These are phyloP conservation scores for Callipepla californica DNA, from an alignment of 2,113 vertebrate species.

Conservation along the genomic window DNA sequence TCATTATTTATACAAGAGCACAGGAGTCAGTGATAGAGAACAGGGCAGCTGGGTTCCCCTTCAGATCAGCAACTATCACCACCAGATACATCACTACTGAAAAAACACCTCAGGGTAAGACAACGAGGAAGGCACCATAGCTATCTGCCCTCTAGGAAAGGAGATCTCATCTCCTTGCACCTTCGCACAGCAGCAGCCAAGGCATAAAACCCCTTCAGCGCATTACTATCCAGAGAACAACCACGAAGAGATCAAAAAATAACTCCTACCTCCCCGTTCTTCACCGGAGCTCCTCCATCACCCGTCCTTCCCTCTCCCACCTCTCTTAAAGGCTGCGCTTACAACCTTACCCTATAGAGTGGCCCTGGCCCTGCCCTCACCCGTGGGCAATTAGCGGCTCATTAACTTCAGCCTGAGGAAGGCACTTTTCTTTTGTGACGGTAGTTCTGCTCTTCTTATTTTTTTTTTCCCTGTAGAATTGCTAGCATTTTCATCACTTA, in stretches of 20 bases:
- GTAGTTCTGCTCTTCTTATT: too few species aligned
- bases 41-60: neutral
- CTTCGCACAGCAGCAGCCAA: fast-evolving
- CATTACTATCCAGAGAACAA: neutral
- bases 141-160: fast-evolving
- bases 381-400: neutral
- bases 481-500: neutral
- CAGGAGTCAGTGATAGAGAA: fast-evolving
- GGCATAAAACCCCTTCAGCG: neutral
- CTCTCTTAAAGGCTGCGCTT: neutral
- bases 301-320: fast-evolving
- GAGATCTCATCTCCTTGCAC: fast-evolving
- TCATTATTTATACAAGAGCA: too few species aligned
- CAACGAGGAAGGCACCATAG: neutral
- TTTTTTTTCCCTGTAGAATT: too few species aligned
- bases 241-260: neutral
- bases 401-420: neutral
- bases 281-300: too few species aligned
- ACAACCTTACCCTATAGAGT: neutral
- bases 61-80: neutral
- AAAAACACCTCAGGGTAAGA: neutral
- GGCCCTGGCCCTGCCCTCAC: neutral
- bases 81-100: fast-evolving
- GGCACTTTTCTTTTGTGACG: too few species aligned
- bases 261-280: fast-evolving